phyloP scores from a whole-genome alignment of 2,888 invertebrate genomes.

The Tetranychus truncatus region DNA sequence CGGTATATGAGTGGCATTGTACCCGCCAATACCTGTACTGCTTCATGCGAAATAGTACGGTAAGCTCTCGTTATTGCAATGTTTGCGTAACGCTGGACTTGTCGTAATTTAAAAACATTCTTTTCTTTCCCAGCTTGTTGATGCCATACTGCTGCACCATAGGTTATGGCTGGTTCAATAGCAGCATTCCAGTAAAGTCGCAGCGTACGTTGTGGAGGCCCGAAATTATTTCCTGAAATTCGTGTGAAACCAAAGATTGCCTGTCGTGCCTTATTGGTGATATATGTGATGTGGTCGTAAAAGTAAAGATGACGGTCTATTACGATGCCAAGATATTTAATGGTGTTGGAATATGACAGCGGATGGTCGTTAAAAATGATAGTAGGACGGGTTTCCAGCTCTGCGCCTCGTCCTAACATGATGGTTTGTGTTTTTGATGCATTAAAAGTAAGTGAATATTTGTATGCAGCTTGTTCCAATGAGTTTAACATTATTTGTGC shows the following conservation, averaged over 20 bases:
- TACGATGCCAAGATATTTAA: not conserved
- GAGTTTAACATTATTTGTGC: not conserved
- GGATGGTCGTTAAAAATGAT: not conserved
- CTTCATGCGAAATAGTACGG: constrained; percentile 34
- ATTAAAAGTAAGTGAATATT: not conserved
- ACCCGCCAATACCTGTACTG: not conserved
- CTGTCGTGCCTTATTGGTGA: not conserved
- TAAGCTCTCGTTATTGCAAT: constrained; percentile 33
- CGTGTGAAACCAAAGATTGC: not conserved
- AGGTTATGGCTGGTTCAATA: not conserved
- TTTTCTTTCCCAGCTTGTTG: constrained; percentile 32
- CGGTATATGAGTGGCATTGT: not conserved
- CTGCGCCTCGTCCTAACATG: not conserved
- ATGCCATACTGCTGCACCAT: not conserved
- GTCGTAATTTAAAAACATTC: constrained; percentile 46
- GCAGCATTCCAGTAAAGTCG: not conserved
- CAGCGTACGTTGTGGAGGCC: not conserved
- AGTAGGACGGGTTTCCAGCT: not conserved
- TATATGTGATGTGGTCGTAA: not conserved
- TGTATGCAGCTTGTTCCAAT: not conserved
- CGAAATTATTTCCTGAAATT: not conserved
- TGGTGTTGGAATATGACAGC: not conserved
- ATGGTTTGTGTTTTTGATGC: not conserved
- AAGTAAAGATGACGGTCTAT: not conserved
- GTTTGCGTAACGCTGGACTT: constrained; percentile 38